Conservation (phyloP, 2,113 vertebrate species). For the Lophius piscatorius region DNA sequence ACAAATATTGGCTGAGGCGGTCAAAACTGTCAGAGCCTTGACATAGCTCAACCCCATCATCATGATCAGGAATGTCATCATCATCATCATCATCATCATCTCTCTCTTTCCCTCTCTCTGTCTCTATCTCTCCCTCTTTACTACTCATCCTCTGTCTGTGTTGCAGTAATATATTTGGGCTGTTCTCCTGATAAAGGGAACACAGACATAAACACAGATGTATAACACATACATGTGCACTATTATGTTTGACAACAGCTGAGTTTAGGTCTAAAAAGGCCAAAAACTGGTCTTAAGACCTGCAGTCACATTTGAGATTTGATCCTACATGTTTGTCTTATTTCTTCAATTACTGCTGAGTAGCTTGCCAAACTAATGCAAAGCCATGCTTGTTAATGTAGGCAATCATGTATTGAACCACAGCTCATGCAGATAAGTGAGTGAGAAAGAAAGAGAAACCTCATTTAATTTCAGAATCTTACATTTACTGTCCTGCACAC, state of each 20-base stretch:
- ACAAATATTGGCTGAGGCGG: slow-evolving; percentile 87
- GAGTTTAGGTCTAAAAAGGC: background rate
- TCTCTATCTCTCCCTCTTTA: no score
- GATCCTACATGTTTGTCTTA: background rate
- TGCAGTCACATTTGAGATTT: background rate
- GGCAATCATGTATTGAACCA: background rate
- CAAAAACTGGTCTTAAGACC: background rate
- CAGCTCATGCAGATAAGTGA: background rate
- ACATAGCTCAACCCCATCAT: slow-evolving; percentile 49
- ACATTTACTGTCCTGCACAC: background rate
- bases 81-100: slow-evolving; percentile 2
- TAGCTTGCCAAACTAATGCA: background rate
- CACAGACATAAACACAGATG: background rate
- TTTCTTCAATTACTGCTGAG: background rate
- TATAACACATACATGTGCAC: background rate
- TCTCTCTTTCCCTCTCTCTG: slow-evolving; percentile 18
- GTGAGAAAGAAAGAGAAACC: background rate
- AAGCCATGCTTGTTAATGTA: background rate
- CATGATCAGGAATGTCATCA: slow-evolving; percentile 32
- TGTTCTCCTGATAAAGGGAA: background rate
- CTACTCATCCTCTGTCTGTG: background rate
- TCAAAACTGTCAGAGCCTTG: slow-evolving; percentile 64
- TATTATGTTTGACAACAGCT: background rate
- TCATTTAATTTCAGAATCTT: no score
- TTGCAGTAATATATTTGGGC: slow-evolving; percentile 5